Percentiles rank a stretch among this genome's conserved stretches.
Evolutionary conservation across 2,888 invertebrate genomes (phyloP).

Genomic region (Sycophila texana): DNA sequence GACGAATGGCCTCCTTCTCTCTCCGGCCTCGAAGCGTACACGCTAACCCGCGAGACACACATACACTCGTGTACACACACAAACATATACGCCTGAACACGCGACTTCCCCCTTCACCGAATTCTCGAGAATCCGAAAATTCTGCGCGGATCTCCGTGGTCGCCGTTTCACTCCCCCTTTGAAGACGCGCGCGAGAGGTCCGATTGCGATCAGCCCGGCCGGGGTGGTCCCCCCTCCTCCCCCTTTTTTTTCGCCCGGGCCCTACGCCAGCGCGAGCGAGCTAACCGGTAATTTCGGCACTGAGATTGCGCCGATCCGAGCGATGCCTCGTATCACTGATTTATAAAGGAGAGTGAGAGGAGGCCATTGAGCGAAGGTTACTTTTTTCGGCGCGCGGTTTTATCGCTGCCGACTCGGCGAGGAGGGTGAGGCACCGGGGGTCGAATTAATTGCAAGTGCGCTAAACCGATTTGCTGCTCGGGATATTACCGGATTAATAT

Average conservation of each 20-base stretch:
- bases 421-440: too few species aligned
- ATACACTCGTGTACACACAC: too few species aligned
- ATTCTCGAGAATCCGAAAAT: conserved; percentile 39
- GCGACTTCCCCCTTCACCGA: background rate
- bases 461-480: too few species aligned
- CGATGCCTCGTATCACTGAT: conserved; percentile 2
- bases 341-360: conserved; percentile 17
- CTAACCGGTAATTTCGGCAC: conserved; percentile 32
- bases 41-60: too few species aligned
- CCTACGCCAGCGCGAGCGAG: too few species aligned
- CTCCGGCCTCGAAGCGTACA: conserved; percentile 19
- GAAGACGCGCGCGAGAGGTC: background rate
- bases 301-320: conserved; percentile 23
- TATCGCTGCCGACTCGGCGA: too few species aligned
- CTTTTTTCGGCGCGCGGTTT: background rate
- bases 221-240: too few species aligned
- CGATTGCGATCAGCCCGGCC: conserved; percentile 5
- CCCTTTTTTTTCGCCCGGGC: too few species aligned
- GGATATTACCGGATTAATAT: background rate
- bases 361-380: conserved; percentile 1
- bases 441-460: too few species aligned
- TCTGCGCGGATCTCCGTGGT: background rate
- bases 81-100: background rate
- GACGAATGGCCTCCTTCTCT: conserved; percentile 54
- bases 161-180: background rate